A percentile compares a stretch with the other conserved stretches of the same genome.
Conservation (phyloP, 2,797 vertebrate genomes). For the Enteromius viviparus region DNA sequence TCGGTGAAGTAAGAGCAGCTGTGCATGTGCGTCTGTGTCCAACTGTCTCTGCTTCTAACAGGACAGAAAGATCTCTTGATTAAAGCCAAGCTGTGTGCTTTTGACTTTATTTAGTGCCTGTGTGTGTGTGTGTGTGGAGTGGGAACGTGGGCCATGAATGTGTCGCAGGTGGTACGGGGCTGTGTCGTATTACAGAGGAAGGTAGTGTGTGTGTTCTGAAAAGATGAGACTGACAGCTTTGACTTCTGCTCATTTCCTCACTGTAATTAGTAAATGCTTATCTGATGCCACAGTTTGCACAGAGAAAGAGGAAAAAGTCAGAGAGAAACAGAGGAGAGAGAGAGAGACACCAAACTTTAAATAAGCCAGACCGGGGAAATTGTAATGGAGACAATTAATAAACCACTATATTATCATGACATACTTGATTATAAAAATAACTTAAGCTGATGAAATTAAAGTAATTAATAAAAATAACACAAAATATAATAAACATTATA, state of each 20-base stretch:
- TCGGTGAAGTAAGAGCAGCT: constrained; percentile 21
- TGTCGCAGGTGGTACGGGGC: constrained; percentile 34
- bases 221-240: constrained; percentile 41
- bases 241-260: constrained; percentile 44
- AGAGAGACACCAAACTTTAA: background rate
- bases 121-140: constrained; percentile 4
- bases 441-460: background rate
- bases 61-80: constrained; percentile 6
- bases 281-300: constrained; percentile 39
- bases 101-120: constrained; percentile 18
- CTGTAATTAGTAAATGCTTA: constrained; percentile 44
- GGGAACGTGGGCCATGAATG: background rate
- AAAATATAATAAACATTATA: background rate
- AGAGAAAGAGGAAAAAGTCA: background rate
- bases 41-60: background rate
- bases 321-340: background rate
- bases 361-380: background rate
- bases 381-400: background rate
- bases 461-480: background rate
- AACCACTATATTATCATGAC: background rate
- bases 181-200: constrained; percentile 24
- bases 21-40: constrained; percentile 3
- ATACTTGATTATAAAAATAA: background rate
- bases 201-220: constrained; percentile 30
- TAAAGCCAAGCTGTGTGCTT: constrained; percentile 17